phyloP scores from a whole-genome alignment of 2,797 vertebrate species.

The Acipenser transmontanus region DNA sequence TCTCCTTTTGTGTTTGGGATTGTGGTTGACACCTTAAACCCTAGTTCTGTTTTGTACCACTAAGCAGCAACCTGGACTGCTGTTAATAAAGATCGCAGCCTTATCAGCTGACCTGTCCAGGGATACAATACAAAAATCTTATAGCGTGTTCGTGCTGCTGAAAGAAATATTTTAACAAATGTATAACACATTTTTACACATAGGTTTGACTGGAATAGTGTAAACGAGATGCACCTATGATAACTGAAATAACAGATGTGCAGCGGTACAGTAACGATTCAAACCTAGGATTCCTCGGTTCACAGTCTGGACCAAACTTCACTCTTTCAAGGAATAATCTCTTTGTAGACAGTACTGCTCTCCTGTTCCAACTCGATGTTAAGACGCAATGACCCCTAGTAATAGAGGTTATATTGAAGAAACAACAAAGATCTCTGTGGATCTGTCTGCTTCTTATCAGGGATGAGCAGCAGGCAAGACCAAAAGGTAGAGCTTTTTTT shows the following conservation, averaged over 20 bases:
- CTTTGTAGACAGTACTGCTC: constrained; percentile 13
- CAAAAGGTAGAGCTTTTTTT: not conserved
- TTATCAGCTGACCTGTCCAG: too few species aligned
- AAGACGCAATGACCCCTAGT: not conserved
- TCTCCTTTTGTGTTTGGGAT: too few species aligned
- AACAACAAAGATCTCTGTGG: not conserved
- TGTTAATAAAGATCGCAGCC: too few species aligned
- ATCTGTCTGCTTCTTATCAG: constrained; percentile 1
- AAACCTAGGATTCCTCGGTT: not conserved
- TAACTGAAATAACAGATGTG: not conserved
- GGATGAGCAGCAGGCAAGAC: not conserved
- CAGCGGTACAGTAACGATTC: not conserved
- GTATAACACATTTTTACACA: not conserved
- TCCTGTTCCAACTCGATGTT: not conserved
- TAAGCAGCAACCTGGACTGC: too few species aligned
- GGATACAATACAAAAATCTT: too few species aligned
- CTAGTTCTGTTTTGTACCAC: too few species aligned
- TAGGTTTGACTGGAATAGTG: not conserved
- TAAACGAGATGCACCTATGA: not conserved
- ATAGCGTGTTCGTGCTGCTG: too few species aligned
- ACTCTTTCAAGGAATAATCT: constrained; percentile 5
- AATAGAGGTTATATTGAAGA: not conserved
- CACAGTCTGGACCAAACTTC: not conserved
- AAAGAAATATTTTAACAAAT: too few species aligned
- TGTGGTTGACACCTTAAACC: too few species aligned